These are phyloP conservation scores for Leucozona laternaria DNA, from an alignment of 2,888 invertebrate species.

Conservation along the genomic window DNA sequence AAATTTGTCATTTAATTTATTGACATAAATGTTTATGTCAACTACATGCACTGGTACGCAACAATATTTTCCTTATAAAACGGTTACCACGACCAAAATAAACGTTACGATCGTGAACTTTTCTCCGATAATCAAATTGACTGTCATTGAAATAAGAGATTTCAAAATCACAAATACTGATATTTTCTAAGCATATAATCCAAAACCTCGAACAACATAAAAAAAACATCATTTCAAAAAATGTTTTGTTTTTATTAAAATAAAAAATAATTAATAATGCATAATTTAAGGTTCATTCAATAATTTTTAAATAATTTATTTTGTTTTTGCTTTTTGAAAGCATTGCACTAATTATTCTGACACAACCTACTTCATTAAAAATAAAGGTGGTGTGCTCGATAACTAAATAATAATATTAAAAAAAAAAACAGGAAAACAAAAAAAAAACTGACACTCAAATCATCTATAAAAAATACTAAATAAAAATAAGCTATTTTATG, in stretches of 20 bases:
- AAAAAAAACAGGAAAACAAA: constrained; percentile 25
- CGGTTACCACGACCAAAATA: too few species aligned
- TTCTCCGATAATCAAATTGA: too few species aligned
- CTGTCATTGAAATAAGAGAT: too few species aligned
- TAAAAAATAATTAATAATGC: constrained; percentile 45
- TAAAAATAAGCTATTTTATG: constrained; percentile 40
- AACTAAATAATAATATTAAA: constrained; percentile 13
- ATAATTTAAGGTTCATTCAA: constrained; percentile 31
- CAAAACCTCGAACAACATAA: not conserved
- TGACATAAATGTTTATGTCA: too few species aligned
- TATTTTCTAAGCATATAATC: too few species aligned
- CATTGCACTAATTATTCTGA: constrained; percentile 54
- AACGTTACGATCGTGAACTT: too few species aligned
- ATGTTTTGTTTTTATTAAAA: constrained; percentile 62
- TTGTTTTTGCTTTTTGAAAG: constrained; percentile 52
- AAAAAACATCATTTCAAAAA: constrained; percentile 28
- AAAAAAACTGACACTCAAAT: constrained; percentile 50
- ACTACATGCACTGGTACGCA: too few species aligned
- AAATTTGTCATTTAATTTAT: too few species aligned
- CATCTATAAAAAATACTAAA: constrained; percentile 22
- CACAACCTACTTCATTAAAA: constrained; percentile 60
- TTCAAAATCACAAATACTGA: too few species aligned
- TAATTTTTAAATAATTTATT: not conserved
- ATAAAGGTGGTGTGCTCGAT: constrained; percentile 40
- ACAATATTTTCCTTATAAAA: too few species aligned